Evolutionary conservation across 2,113 vertebrate species (phyloP).

Genomic region (Catharus minimus): DNA sequence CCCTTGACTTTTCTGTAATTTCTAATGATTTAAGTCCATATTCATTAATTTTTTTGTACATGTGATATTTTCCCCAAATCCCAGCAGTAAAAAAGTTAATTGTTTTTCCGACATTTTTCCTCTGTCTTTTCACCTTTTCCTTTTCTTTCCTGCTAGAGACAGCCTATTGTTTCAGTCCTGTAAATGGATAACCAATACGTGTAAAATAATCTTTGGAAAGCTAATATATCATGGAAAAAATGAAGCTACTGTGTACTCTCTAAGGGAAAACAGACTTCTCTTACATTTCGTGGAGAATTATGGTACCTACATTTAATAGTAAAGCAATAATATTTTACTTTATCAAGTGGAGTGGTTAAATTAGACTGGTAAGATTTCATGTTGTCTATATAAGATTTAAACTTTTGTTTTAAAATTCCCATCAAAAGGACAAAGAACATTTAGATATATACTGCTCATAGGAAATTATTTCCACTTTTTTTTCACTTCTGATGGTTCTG

Average conservation of each 20-base stretch:
- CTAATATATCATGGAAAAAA: slow-evolving; percentile 44
- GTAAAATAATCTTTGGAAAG: slow-evolving; percentile 43
- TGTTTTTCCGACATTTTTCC: not conserved
- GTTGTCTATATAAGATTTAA: not conserved
- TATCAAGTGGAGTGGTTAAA: not conserved
- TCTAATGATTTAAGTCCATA: not conserved
- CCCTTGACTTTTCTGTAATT: slow-evolving; percentile 22
- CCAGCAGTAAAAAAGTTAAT: slow-evolving; percentile 30
- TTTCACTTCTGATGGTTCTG: not conserved
- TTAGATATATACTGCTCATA: not conserved
- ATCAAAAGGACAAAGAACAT: not conserved
- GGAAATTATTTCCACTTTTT: not conserved
- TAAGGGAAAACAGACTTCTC: not conserved
- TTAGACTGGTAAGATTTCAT: not conserved
- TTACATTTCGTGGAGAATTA: not conserved
- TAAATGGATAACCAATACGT: slow-evolving; percentile 14
- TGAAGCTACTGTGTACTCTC: slow-evolving; percentile 9
- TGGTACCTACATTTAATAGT: not conserved
- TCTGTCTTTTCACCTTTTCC: slow-evolving; percentile 4
- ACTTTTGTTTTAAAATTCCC: not conserved
- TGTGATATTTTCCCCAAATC: slow-evolving; percentile 31
- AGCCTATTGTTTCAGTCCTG: not conserved
- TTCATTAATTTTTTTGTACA: slow-evolving; percentile 40
- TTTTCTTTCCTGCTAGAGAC: not conserved
- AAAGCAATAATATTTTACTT: slow-evolving; percentile 15